These are phyloP conservation scores for Elanoides forficatus DNA, from an alignment of 2,113 vertebrate species.

Conservation along the genomic window DNA sequence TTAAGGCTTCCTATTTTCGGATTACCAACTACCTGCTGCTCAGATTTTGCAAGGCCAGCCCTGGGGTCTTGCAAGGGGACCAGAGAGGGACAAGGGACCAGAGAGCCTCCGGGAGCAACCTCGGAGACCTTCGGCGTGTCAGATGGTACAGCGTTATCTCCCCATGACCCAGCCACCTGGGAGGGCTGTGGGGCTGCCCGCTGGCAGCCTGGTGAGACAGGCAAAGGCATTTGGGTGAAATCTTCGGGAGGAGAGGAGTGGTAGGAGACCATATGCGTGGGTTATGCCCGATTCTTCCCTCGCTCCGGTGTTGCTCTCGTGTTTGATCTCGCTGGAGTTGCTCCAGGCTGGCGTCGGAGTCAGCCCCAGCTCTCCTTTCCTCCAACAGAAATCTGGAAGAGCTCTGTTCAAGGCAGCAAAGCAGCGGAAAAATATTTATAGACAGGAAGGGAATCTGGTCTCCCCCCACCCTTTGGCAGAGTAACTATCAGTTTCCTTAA, in stretches of 20 bases:
- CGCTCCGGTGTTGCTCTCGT: not conserved
- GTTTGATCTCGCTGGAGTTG: not conserved
- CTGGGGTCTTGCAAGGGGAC: not conserved
- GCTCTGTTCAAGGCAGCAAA: not conserved
- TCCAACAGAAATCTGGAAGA: slow-evolving; percentile 19
- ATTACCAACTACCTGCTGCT: not conserved
- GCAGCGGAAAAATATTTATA: not conserved
- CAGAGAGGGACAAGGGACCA: accelerated
- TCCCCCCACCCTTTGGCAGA: slow-evolving; percentile 53
- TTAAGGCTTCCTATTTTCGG: not conserved
- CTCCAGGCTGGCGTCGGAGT: slow-evolving; percentile 2
- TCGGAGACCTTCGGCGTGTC: accelerated
- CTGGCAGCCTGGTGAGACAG: not conserved
- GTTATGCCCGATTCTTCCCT: not conserved
- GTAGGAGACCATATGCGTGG: accelerated
- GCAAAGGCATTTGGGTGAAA: not conserved
- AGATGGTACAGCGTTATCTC: not conserved
- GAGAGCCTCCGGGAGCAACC: not conserved
- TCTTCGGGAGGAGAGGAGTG: not conserved
- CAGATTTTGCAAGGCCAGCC: not conserved
- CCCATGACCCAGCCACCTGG: accelerated
- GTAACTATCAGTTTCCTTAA: slow-evolving; percentile 9
- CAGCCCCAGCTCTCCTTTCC: not conserved
- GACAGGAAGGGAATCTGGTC: slow-evolving; percentile 18
- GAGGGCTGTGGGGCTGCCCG: not conserved